Evolutionary conservation across 2,888 invertebrate genomes (phyloP).

Genomic region (Heliconius ismenius): DNA sequence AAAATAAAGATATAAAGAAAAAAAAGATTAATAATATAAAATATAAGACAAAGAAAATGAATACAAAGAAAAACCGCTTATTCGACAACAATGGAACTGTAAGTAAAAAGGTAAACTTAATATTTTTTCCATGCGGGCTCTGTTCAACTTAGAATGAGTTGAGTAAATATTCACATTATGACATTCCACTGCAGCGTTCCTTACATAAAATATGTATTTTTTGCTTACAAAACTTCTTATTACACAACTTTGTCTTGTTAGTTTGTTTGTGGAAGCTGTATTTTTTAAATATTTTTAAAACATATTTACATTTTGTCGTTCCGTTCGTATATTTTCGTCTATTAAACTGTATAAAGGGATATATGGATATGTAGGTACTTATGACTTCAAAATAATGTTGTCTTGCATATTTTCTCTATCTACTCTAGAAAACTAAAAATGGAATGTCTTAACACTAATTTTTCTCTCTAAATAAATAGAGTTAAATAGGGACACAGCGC

Average conservation of each 20-base stretch:
- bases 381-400: too few relatives aligned
- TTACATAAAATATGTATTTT: background rate
- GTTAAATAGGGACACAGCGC: too few relatives aligned
- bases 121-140: background rate
- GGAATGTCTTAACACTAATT: too few relatives aligned
- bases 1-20: too few relatives aligned
- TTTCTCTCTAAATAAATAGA: too few relatives aligned
- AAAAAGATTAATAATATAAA: background rate
- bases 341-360: background rate
- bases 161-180: conserved; percentile 8
- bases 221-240: background rate
- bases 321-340: background rate
- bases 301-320: background rate
- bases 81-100: conserved; percentile 1
- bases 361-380: too few relatives aligned
- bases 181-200: conserved; percentile 1
- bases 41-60: background rate
- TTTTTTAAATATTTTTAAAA: background rate
- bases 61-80: conserved; percentile 16
- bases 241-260: background rate
- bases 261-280: background rate
- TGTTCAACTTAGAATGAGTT: conserved; percentile 5
- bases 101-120: background rate
- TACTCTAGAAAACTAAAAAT: too few relatives aligned
- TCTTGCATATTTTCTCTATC: too few relatives aligned